phyloP scores from a whole-genome alignment of 2,113 vertebrate genomes.

The Chaenogobius annularis region DNA sequence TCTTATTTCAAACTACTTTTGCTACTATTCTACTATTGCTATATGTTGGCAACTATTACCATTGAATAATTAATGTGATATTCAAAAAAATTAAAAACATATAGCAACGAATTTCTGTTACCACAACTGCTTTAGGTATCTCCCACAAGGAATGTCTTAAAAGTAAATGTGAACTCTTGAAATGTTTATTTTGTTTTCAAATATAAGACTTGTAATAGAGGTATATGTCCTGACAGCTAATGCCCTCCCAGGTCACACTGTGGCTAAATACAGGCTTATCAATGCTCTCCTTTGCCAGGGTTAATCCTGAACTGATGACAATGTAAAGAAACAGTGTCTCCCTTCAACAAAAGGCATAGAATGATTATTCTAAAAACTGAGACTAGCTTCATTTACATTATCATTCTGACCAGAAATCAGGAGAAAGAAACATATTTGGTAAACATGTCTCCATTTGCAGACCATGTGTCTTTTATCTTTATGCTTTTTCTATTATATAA shows the following conservation, averaged over 20 bases:
- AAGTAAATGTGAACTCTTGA: not conserved
- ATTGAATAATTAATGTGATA: no score
- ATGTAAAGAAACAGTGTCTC: constrained; percentile 54
- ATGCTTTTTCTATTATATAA: no score
- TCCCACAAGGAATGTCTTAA: not conserved
- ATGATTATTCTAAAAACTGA: not conserved
- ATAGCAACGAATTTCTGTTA: no score
- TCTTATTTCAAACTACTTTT: not conserved
- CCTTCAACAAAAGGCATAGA: constrained; percentile 15
- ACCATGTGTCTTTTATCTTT: not conserved
- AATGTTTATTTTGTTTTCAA: not conserved
- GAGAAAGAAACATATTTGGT: not conserved
- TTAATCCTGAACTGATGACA: constrained; percentile 61
- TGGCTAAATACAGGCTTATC: constrained; percentile 61
- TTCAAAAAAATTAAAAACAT: no score
- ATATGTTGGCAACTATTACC: no score
- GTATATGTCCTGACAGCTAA: constrained; percentile 9
- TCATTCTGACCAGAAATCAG: not conserved
- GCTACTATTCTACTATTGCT: not conserved
- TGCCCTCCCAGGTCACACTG: constrained; percentile 55
- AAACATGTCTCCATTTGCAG: not conserved
- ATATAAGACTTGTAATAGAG: not conserved
- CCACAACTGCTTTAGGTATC: no score
- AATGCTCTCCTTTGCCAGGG: constrained; percentile 22
- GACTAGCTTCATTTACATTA: not conserved